phyloP scores from a whole-genome alignment of 2,113 vertebrate species.

The Spea multiplicata region DNA sequence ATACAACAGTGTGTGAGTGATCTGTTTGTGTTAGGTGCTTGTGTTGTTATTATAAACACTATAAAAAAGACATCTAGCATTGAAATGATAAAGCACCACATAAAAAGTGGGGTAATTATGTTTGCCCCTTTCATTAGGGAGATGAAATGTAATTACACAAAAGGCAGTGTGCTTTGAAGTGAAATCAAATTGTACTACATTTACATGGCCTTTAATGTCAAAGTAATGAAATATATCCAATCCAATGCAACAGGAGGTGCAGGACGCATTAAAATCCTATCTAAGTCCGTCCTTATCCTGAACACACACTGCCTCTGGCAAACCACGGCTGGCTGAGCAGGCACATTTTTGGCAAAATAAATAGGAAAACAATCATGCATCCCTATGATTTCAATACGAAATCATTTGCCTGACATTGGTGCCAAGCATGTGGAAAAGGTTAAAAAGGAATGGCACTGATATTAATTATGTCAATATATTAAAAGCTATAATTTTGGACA shows the following conservation, averaged over 20 bases:
- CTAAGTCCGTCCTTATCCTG: background rate
- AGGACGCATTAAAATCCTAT: background rate
- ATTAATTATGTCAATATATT: background rate
- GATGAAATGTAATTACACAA: background rate
- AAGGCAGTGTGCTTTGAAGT: background rate
- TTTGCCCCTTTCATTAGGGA: constrained; percentile 17
- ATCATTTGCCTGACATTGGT: constrained; percentile 15
- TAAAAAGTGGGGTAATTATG: background rate
- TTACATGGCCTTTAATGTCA: background rate
- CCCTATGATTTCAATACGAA: constrained; percentile 14
- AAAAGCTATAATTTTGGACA: background rate
- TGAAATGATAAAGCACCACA: background rate
- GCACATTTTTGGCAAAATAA: constrained; percentile 14
- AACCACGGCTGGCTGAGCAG: constrained; percentile 17
- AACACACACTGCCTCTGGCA: constrained; percentile 19
- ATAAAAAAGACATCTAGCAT: background rate
- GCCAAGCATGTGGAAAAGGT: background rate
- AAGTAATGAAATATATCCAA: constrained; percentile 21
- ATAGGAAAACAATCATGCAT: constrained; percentile 24
- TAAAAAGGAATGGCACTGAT: background rate
- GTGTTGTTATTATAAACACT: background rate
- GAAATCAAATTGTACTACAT: constrained; percentile 19
- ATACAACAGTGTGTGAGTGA: background rate
- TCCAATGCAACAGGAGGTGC: constrained; percentile 8
- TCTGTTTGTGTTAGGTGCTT: background rate